Percentiles rank a stretch among this genome's conserved stretches.
These are phyloP conservation scores for Ciona savignyi DNA, from an alignment of 23 tunicate genomes.

Conservation along the genomic window DNA sequence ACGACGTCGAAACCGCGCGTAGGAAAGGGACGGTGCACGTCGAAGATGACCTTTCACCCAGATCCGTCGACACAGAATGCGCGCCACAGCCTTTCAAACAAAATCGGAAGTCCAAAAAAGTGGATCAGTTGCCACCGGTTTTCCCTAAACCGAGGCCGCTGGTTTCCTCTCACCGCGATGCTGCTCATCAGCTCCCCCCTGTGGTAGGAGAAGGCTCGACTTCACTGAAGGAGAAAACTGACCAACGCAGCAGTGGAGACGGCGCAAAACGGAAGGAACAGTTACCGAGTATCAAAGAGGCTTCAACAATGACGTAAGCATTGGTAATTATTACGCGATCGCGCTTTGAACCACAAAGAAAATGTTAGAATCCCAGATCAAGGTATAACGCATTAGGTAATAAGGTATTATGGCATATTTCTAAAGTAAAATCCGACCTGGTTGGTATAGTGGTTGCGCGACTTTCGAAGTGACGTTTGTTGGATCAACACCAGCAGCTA, in stretches of 20 bases:
- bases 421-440: no score
- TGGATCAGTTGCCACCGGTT: neutral
- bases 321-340: neutral
- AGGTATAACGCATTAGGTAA: no score
- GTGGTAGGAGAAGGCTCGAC: neutral
- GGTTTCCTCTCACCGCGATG: neutral
- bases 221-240: neutral
- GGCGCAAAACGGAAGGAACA: neutral
- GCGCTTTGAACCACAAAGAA: no score
- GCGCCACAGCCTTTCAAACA: neutral
- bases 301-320: neutral
- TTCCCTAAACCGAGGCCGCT: neutral
- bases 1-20: constrained; percentile 36
- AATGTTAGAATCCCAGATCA: no score
- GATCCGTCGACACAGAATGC: neutral
- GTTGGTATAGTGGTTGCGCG: no score
- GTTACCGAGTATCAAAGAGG: neutral
- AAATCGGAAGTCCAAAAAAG: neutral
- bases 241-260: neutral
- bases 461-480: no score
- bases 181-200: neutral
- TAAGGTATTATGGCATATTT: no score
- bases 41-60: constrained; percentile 4
- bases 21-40: constrained; percentile 27
- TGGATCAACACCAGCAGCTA: no score